Percentiles rank a stretch among this genome's conserved stretches.
Evolutionary conservation across 1,140 invertebrate genomes (phyloP).

Genomic region (Drosophila neocordata): DNA sequence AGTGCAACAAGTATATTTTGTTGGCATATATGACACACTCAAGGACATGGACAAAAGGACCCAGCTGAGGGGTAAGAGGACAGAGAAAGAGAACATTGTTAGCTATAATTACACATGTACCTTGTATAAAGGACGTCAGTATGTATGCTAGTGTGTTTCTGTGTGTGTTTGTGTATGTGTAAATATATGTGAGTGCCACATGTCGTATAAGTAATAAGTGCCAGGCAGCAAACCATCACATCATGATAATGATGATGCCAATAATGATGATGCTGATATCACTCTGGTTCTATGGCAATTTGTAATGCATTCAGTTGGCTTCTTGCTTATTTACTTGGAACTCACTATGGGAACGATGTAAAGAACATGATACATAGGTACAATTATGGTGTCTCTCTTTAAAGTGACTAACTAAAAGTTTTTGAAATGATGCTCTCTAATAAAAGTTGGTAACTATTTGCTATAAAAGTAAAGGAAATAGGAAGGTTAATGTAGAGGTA

Average conservation of each 20-base stretch:
- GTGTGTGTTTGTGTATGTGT: slow-evolving; percentile 12
- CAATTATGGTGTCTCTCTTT: not conserved
- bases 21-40: slow-evolving; percentile 55
- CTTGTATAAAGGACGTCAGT: slow-evolving; percentile 25
- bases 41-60: slow-evolving; percentile 17
- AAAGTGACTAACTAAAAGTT: not conserved
- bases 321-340: not conserved
- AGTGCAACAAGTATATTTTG: slow-evolving; percentile 63
- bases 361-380: not conserved
- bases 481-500: too few relatives aligned
- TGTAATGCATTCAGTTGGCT: slow-evolving; percentile 1
- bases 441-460: too few relatives aligned
- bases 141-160: too few relatives aligned
- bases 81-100: slow-evolving; percentile 50
- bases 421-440: too few relatives aligned
- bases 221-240: slow-evolving; percentile 36
- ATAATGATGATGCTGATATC: slow-evolving; percentile 1
- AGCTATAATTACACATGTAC: slow-evolving; percentile 75
- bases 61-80: not conserved
- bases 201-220: slow-evolving; percentile 74
- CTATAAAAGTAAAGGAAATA: too few relatives aligned
- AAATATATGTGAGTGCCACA: slow-evolving; percentile 41
- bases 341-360: not conserved
- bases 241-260: slow-evolving; percentile 1
- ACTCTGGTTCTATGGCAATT: slow-evolving; percentile 8